These are phyloP conservation scores for Philypnodon macrostomus DNA, from an alignment of 2,797 vertebrate species.

Conservation along the genomic window DNA sequence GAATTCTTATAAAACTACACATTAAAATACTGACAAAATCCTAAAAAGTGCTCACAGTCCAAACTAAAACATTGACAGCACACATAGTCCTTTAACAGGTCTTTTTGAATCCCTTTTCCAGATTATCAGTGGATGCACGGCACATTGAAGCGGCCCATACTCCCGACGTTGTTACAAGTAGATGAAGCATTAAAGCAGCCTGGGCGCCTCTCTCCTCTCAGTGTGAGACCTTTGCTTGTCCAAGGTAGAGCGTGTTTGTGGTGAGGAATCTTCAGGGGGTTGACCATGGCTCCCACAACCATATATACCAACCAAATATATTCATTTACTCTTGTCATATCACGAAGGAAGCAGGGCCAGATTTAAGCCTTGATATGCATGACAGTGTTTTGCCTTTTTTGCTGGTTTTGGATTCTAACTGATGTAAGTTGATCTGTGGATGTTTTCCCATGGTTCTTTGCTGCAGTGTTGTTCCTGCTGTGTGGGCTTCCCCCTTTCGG, in stretches of 20 bases:
- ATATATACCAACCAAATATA: slow-evolving; percentile 45
- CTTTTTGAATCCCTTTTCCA: not conserved
- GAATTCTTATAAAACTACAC: too few species aligned
- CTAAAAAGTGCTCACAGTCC: too few species aligned
- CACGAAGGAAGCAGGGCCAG: slow-evolving; percentile 41
- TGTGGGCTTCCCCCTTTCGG: slow-evolving; percentile 66
- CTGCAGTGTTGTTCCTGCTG: slow-evolving; percentile 59
- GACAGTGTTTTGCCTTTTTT: slow-evolving; percentile 30
- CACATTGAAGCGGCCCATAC: slow-evolving; percentile 11
- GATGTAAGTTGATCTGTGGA: slow-evolving; percentile 57
- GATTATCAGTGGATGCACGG: not conserved
- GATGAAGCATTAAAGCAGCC: slow-evolving; percentile 33
- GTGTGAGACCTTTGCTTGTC: slow-evolving; percentile 35
- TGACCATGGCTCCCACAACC: too few species aligned
- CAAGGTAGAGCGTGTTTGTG: slow-evolving; percentile 36
- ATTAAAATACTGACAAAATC: too few species aligned
- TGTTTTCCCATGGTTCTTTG: slow-evolving; percentile 53
- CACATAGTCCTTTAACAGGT: too few species aligned
- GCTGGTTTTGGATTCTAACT: slow-evolving; percentile 45
- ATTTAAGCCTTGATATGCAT: slow-evolving; percentile 47
- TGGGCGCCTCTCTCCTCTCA: slow-evolving; percentile 28
- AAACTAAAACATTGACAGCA: too few species aligned
- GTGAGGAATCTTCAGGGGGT: slow-evolving; percentile 34
- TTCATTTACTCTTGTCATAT: slow-evolving; percentile 51
- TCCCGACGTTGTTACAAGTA: slow-evolving; percentile 13